A percentile compares a stretch with the other conserved stretches of the same genome.
Conservation (phyloP, 2,113 vertebrate species). For the Electrona antarctica region DNA sequence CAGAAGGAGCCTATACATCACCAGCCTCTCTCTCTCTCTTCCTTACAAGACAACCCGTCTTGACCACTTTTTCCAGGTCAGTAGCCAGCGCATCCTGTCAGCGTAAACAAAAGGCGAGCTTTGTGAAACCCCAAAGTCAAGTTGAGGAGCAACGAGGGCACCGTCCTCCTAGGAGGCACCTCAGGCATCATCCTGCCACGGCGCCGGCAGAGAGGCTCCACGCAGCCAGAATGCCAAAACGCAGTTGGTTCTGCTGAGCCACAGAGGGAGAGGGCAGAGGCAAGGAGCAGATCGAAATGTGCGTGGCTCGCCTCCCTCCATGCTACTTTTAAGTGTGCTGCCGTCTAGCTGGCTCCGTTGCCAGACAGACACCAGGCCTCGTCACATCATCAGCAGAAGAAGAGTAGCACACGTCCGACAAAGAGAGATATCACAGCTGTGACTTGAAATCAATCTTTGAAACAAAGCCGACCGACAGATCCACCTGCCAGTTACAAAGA, state of each 20-base stretch:
- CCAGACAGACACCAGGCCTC: slow-evolving; percentile 23
- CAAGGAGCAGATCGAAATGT: slow-evolving; percentile 16
- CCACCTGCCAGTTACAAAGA: slow-evolving; percentile 63
- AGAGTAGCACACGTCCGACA: slow-evolving; percentile 43
- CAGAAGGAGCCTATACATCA: slow-evolving; percentile 82
- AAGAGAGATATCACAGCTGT: slow-evolving; percentile 38
- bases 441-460: slow-evolving; percentile 42
- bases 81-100: slow-evolving; percentile 83
- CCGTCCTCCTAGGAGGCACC: slow-evolving; percentile 70
- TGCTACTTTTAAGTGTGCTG: background rate
- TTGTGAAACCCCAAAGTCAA: slow-evolving; percentile 83
- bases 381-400: slow-evolving; percentile 22
- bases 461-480: slow-evolving; percentile 59
- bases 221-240: slow-evolving; percentile 70
- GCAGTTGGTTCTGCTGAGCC: slow-evolving; percentile 44
- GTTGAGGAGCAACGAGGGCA: slow-evolving; percentile 81
- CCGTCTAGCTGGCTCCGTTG: slow-evolving; percentile 22
- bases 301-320: background rate
- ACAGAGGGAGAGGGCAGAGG: slow-evolving; percentile 22
- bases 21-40: slow-evolving; percentile 61
- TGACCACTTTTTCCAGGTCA: slow-evolving; percentile 84
- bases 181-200: slow-evolving; percentile 79
- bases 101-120: slow-evolving; percentile 81
- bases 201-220: slow-evolving; percentile 61
- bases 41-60: slow-evolving; percentile 81